A percentile compares a stretch with the other conserved stretches of the same genome.
These are phyloP conservation scores for Turdus rufiventris DNA, from an alignment of 2,113 vertebrate species.

Conservation along the genomic window DNA sequence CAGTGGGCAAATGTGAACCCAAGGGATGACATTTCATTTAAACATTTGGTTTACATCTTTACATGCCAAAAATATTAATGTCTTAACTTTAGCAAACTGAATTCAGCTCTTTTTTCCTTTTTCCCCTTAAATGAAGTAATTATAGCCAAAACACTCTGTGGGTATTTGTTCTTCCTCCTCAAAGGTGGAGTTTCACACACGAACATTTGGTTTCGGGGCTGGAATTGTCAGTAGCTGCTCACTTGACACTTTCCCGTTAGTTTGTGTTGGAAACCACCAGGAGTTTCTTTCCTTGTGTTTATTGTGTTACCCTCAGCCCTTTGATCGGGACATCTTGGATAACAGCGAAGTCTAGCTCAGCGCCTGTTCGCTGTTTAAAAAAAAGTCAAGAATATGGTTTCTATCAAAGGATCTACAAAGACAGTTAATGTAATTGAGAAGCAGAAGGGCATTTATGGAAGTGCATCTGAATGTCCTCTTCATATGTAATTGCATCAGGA, in stretches of 20 bases:
- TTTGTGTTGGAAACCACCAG: constrained; percentile 52
- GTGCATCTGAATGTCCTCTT: constrained; percentile 21
- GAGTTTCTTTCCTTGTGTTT: constrained; percentile 54
- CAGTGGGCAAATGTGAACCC: neutral
- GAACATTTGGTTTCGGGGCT: neutral
- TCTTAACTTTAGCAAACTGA: constrained; percentile 11
- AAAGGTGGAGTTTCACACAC: neutral
- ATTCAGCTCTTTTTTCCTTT: neutral
- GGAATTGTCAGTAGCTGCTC: constrained; percentile 32
- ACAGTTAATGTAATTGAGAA: neutral
- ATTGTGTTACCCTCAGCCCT: constrained; percentile 34
- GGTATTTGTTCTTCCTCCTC: constrained; percentile 29
- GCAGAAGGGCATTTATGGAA: constrained; percentile 15
- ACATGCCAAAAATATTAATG: constrained; percentile 51
- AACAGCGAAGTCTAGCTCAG: neutral
- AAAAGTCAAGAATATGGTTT: neutral
- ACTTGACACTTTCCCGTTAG: constrained; percentile 8
- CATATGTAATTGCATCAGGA: constrained; percentile 19
- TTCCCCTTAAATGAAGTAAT: constrained; percentile 19
- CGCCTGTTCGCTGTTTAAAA: neutral
- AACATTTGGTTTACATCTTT: constrained; percentile 57
- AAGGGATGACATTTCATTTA: constrained; percentile 46
- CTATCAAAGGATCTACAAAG: constrained; percentile 28
- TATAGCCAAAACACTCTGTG: constrained; percentile 23
- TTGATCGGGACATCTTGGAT: constrained; percentile 42